These are phyloP conservation scores for Cerastis rubricosa DNA, from an alignment of 2,888 invertebrate genomes.

Conservation along the genomic window DNA sequence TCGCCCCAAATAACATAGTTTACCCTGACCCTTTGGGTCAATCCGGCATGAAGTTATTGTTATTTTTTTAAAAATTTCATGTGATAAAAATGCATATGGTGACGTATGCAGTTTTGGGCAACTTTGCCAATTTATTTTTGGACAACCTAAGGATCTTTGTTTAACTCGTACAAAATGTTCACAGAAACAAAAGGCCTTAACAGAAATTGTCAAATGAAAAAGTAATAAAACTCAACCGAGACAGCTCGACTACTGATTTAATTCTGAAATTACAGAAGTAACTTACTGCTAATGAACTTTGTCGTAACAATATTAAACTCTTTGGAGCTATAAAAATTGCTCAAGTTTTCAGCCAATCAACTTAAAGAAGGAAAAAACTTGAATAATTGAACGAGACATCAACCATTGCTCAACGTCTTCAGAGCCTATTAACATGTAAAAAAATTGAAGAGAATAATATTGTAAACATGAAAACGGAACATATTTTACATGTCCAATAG, in stretches of 20 bases:
- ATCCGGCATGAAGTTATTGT: too few species aligned
- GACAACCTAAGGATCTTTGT: neutral
- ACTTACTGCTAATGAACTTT: conserved; percentile 43
- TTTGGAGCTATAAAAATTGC: conserved; percentile 15
- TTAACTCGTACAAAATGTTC: neutral
- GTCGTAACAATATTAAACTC: conserved; percentile 25
- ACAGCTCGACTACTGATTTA: conserved; percentile 18
- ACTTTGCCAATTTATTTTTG: neutral
- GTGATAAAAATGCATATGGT: too few species aligned
- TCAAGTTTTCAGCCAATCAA: conserved; percentile 18
- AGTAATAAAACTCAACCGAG: conserved; percentile 5
- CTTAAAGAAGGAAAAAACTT: neutral
- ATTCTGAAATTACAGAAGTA: conserved; percentile 38
- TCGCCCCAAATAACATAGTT: neutral
- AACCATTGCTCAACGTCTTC: neutral
- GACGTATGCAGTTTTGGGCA: neutral
- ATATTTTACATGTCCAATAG: conserved; percentile 71
- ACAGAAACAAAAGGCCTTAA: neutral
- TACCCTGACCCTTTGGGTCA: too few species aligned
- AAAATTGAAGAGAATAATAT: conserved; percentile 45
- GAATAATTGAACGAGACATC: conserved; percentile 14
- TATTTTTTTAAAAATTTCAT: too few species aligned
- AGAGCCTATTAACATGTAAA: conserved; percentile 27
- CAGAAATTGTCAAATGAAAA: conserved; percentile 20
- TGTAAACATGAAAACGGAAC: conserved; percentile 61